Conservation (phyloP, 2,888 invertebrate genomes). For the Eumacrocentrus americanus region DNA sequence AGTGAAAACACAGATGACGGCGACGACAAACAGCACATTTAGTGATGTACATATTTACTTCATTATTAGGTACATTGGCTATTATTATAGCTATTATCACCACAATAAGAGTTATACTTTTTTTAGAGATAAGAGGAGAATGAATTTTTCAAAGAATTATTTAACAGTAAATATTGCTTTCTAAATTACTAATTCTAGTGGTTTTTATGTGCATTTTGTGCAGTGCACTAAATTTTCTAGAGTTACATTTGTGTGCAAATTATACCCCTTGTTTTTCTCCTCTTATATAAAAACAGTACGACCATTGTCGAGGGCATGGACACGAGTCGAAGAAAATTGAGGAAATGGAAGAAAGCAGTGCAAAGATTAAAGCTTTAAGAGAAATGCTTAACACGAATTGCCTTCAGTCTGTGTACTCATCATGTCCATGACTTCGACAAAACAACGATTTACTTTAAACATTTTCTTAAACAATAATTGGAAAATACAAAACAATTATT, state of each 20-base stretch:
- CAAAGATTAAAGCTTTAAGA: slow-evolving; percentile 8
- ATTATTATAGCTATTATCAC: neutral
- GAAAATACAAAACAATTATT: neutral
- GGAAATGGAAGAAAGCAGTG: slow-evolving; percentile 4
- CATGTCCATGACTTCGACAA: slow-evolving; percentile 19
- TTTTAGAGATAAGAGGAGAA: neutral
- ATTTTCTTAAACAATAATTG: neutral
- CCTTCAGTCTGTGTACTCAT: neutral
- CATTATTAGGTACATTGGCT: slow-evolving; percentile 20
- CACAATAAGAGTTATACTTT: neutral
- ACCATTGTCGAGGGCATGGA: slow-evolving; percentile 31
- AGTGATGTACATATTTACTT: slow-evolving; percentile 21
- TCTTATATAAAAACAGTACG: slow-evolving; percentile 5
- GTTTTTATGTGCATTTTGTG: slow-evolving; percentile 4
- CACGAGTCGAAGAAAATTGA: slow-evolving; percentile 16
- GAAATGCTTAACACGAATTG: neutral
- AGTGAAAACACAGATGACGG: slow-evolving; percentile 27
- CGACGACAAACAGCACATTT: slow-evolving; percentile 30
- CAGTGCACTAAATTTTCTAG: neutral
- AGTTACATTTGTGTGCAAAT: neutral
- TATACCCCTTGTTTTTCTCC: neutral
- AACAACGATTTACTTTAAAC: slow-evolving; percentile 1
- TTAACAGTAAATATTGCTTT: neutral
- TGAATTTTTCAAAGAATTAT: neutral
- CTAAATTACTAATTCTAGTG: neutral